phyloP scores from a whole-genome alignment of 2,888 invertebrate genomes.

The Fabriciana adippe region DNA sequence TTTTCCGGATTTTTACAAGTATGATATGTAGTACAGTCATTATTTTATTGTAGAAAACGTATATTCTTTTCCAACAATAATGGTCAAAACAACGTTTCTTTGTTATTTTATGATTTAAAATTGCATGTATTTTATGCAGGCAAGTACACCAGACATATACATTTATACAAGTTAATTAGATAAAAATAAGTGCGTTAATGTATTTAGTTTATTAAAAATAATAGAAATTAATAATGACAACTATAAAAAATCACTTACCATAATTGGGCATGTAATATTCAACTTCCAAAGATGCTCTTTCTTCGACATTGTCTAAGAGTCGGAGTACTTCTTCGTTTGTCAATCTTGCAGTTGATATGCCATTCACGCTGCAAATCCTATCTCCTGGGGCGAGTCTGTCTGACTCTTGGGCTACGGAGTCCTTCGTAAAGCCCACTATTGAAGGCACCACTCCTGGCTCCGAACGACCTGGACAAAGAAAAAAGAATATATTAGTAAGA shows the following conservation, averaged over 20 bases:
- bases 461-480: slow-evolving; percentile 82
- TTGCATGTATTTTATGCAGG: too few species aligned
- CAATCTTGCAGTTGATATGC: slow-evolving; percentile 88
- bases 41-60: slow-evolving; percentile 6
- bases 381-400: slow-evolving; percentile 91
- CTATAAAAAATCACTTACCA: slow-evolving; percentile 78
- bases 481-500: background rate
- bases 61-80: background rate
- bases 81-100: too few species aligned
- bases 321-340: slow-evolving; percentile 90
- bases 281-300: slow-evolving; percentile 89
- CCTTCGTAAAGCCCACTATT: slow-evolving; percentile 86
- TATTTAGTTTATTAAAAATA: too few species aligned
- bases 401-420: slow-evolving; percentile 87
- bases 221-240: too few species aligned
- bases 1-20: slow-evolving; percentile 31
- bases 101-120: too few species aligned
- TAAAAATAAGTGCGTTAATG: too few species aligned
- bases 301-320: slow-evolving; percentile 87
- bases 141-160: too few species aligned
- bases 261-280: slow-evolving; percentile 92
- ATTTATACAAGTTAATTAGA: too few species aligned
- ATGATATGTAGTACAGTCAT: slow-evolving; percentile 17
- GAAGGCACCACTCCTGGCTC: slow-evolving; percentile 86
- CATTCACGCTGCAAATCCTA: slow-evolving; percentile 90